Percentiles rank a stretch among this genome's conserved stretches.
Evolutionary conservation across 2,888 invertebrate genomes (phyloP).

Genomic region (Cosmia pyralina): DNA sequence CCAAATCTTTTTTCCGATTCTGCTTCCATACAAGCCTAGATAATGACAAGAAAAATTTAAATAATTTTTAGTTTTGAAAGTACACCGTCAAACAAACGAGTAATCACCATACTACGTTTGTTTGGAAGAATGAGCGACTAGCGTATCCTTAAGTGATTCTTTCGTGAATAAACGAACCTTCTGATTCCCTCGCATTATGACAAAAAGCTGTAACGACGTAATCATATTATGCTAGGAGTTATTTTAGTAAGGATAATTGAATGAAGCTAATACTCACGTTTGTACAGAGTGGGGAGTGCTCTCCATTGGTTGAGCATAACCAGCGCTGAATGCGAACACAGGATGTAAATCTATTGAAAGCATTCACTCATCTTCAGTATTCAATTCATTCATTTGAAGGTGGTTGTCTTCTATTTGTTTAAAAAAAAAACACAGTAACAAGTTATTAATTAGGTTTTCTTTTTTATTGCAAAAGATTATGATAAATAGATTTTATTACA

Average conservation of each 20-base stretch:
- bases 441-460: neutral
- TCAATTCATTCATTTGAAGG: neutral
- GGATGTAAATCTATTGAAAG: neutral
- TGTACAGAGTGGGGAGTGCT: conserved; percentile 1
- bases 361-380: neutral
- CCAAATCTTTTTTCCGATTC: too few relatives aligned
- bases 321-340: neutral
- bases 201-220: conserved; percentile 47
- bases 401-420: neutral
- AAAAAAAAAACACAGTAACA: neutral
- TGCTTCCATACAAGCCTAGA: too few relatives aligned
- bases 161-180: neutral
- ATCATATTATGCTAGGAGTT: conserved; percentile 58
- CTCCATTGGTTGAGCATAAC: neutral
- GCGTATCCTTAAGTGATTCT: neutral
- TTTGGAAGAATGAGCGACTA: too few relatives aligned
- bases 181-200: neutral
- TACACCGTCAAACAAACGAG: too few relatives aligned
- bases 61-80: too few relatives aligned
- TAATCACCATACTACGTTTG: too few relatives aligned
- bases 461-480: neutral
- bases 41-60: too few relatives aligned
- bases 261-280: conserved; percentile 39
- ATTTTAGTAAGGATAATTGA: conserved; percentile 61
- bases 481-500: too few relatives aligned